Evolutionary conservation across 2,113 vertebrate genomes (phyloP), one percentile per base, ranked within the genome.

Genomic region (Nothoprocta perdicaria): DNA sequence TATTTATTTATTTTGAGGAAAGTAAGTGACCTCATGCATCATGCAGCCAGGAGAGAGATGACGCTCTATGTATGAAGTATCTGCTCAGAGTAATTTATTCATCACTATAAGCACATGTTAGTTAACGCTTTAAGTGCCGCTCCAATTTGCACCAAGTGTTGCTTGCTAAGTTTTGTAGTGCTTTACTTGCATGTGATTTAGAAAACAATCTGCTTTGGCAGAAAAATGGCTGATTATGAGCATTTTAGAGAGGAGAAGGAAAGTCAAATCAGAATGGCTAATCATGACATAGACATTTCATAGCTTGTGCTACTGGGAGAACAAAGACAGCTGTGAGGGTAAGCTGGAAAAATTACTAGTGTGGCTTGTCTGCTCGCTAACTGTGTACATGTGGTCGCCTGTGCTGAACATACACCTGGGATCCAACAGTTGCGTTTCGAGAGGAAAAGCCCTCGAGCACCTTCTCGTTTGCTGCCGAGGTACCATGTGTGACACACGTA

Each of bases 311-410:
- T 94, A 85, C 27, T 35, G 40, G 76, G 27, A 89, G 45, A 92
- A 92, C 57, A 88, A 82, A 96, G 72, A 58, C 84, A 93, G 86
- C 81, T 93, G 89, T 48, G 58, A 55, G 80, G 77, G 72, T 46
- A 71, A 90, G 38, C 63, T 73, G 92, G 75, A 94, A 78, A 72
- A 73, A 75, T 26, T 77, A 71, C 69, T 87, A 88, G 48, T 78
- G 90, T 93, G 83, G 35, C 35, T 87, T 88, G 75, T n/a, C 76
- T 62, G n/a, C 77, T 90, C 71, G 62, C 38, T 80, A 61, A 38
- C 53, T 52, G 4, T 61, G 35, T 58, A 35, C 66, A 62, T 29
- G 14, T 67, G 66, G 18, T 55, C 31, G 72, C 43, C 68, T 63
- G 61, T 55, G 41, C 83, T 89, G 14, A 23, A 81, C 19, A 46